A percentile compares a stretch with the other conserved stretches of the same genome.
phyloP scores from a whole-genome alignment of 2,888 invertebrate species.

The Stomorhina lunata region DNA sequence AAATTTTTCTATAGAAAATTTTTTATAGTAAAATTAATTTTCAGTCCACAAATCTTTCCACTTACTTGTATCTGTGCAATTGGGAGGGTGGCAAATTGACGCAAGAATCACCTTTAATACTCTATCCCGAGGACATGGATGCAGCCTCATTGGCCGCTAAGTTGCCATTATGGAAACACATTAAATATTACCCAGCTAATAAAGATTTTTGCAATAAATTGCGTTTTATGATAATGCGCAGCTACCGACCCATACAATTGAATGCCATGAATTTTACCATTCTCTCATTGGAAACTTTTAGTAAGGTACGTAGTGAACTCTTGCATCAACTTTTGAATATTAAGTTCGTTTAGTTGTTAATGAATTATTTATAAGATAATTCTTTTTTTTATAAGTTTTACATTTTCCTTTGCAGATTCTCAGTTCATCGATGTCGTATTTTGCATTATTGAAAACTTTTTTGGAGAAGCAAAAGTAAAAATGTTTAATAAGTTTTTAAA shows the following conservation, averaged over 20 bases:
- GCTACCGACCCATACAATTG: constrained; percentile 69
- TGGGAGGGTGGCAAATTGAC: constrained; percentile 70
- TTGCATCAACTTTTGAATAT: neutral
- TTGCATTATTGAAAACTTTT: constrained; percentile 70
- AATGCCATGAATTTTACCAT: constrained; percentile 71
- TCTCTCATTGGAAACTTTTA: constrained; percentile 68
- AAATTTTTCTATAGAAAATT: no score
- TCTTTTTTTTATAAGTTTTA: no score
- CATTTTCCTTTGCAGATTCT: constrained; percentile 68
- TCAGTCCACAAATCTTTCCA: constrained; percentile 66
- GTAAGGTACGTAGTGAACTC: no score
- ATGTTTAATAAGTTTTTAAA: no score
- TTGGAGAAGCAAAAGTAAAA: constrained; percentile 45
- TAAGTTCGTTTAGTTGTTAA: no score
- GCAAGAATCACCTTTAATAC: constrained; percentile 34
- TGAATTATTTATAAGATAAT: no score
- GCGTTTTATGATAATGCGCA: constrained; percentile 69
- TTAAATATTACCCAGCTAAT: constrained; percentile 62
- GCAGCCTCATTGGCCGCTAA: constrained; percentile 11
- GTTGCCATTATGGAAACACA: constrained; percentile 38
- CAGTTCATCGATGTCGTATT: constrained; percentile 72
- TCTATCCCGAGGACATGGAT: constrained; percentile 23
- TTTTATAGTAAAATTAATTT: neutral
- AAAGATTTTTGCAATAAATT: constrained; percentile 66
- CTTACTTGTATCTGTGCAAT: constrained; percentile 66